Evolutionary conservation across 1,140 invertebrate species (phyloP).

Genomic region (Phymastichus coffea): DNA sequence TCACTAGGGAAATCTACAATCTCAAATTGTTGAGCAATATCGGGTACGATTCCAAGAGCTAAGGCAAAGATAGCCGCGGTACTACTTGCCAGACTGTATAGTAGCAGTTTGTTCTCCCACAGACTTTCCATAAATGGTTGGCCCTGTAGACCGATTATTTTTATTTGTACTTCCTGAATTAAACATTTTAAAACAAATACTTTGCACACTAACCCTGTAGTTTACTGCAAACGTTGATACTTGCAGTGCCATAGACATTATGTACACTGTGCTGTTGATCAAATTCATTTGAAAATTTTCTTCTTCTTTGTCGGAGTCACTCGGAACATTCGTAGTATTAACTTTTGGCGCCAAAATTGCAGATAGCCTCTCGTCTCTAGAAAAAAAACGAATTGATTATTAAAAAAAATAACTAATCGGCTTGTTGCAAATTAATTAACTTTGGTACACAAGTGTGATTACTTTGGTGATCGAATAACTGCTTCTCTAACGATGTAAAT

Average conservation of each 20-base stretch:
- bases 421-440: too few species aligned
- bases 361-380: conserved; percentile 60
- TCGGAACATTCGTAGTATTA: conserved; percentile 10
- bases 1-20: conserved; percentile 85
- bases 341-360: conserved; percentile 30
- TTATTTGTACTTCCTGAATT: conserved; percentile 22
- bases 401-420: too few species aligned
- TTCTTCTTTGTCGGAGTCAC: conserved; percentile 70
- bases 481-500: conserved; percentile 88
- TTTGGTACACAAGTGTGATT: too few species aligned
- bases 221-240: conserved; percentile 98
- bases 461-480: conserved; percentile 68
- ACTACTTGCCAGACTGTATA: conserved; percentile 84
- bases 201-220: conserved; percentile 87
- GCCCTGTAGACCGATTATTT: conserved; percentile 66
- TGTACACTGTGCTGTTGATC: conserved; percentile 96
- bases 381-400: conserved; percentile 26
- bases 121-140: conserved; percentile 98
- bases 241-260: conserved; percentile 96
- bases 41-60: conserved; percentile 75
- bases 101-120: conserved; percentile 83
- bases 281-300: conserved; percentile 90
- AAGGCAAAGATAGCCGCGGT: conserved; percentile 73
- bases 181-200: not conserved
- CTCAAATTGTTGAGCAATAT: conserved; percentile 80